Evolutionary conservation across 23 tunicate genomes (phyloP).

Genomic region (Clavelina lepadiformis): DNA sequence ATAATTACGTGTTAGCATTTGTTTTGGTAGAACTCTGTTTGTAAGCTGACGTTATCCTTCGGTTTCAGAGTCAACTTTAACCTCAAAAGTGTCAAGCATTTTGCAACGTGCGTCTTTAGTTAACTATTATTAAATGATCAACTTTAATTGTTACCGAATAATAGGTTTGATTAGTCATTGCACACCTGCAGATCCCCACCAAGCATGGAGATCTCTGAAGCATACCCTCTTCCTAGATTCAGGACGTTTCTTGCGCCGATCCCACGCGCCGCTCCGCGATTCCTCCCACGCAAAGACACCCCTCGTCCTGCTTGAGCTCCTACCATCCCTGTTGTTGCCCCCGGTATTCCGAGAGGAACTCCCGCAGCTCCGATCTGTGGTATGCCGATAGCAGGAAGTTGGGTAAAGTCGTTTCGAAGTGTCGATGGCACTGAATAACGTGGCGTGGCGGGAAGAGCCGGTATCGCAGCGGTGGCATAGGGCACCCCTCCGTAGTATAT

Average conservation of each 20-base stretch:
- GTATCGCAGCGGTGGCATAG: conserved; percentile 64
- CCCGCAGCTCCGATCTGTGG: conserved; percentile 94
- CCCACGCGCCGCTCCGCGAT: conserved; percentile 46
- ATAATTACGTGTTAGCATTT: no score
- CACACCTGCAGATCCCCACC: conserved; percentile 95
- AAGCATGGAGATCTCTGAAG: conserved; percentile 49
- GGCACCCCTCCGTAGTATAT: conserved; percentile 80
- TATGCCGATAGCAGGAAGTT: conserved; percentile 32
- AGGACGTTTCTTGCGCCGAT: conserved; percentile 20
- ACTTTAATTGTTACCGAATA: conserved; percentile 18
- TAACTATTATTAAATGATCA: neutral
- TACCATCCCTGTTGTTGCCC: conserved; percentile 78
- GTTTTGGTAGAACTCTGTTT: no score
- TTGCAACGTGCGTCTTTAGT: no score
- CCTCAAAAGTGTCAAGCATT: no score
- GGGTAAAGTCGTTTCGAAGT: conserved; percentile 28
- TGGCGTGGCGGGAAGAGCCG: conserved; percentile 42
- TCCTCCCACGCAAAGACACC: conserved; percentile 49
- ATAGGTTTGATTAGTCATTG: conserved; percentile 58
- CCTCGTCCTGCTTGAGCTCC: conserved; percentile 40
- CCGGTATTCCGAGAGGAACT: conserved; percentile 94
- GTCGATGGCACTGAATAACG: conserved; percentile 55
- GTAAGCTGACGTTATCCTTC: no score
- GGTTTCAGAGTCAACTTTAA: no score
- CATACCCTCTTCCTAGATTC: conserved; percentile 81